Evolutionary conservation across 2,888 invertebrate species (phyloP), one percentile per base, ranked within the genome.

Genomic region (Rhyacophila evoluta): DNA sequence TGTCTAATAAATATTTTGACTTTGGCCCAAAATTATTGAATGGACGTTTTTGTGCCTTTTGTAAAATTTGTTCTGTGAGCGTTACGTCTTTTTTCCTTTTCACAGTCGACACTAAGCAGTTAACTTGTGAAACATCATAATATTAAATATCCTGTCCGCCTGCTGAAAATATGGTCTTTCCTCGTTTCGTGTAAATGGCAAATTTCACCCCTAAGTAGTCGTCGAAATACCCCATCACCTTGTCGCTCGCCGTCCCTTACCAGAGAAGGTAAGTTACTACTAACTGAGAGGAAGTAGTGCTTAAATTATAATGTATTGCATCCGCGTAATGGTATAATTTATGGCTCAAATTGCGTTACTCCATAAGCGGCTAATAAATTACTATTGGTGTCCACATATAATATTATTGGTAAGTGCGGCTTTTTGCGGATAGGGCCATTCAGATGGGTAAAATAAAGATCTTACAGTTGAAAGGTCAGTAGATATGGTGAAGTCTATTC

Each of bases 261-360:
- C 55, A 19, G 19, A 19, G 8, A 55, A 55, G 12, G 15, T 55
- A 55, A 55, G 25, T 55, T 19, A 19, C 55, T 55, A 5, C 55
- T 55, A 55, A 55, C 55, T 55, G 55, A 55, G 55, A 55, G 72
- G 79, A 80, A 80, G 79, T 77, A 71, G 75, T 80, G 79, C 78
- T 80, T 80, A 81, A 80, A 81, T 81, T 81, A 81, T 81, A 81
- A 81, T 80, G 78, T 81, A 81, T 75, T 69, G 81, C 79, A 77
- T 74, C 80, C 78, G 68, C 79, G 81, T 81, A 81, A 81, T 81
- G 81, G 78, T 67, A 74, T 78, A 81, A 79, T 81, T 81, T 81
- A 81, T 81, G 75, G 78, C 78, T 78, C 36, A 41, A 67, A 41
- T 67, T 55, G 19, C 19, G 15, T 25, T 8, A 55, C 19, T 39